Evolutionary conservation across 2,113 vertebrate species (phyloP), one percentile per base, ranked within the genome.

Genomic region (Pipa parva): DNA sequence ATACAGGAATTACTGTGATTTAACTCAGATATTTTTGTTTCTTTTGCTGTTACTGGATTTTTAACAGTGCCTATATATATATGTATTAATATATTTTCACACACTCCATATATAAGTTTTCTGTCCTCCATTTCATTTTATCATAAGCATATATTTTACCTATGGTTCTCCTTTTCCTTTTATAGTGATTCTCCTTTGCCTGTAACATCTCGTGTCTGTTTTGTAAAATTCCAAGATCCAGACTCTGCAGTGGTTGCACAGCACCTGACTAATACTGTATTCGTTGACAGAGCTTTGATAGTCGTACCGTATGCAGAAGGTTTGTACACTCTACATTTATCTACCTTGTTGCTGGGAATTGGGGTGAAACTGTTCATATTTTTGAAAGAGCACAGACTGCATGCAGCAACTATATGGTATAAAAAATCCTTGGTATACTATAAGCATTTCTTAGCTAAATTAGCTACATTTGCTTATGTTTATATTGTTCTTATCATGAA

Each of bases 291-390:
- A 92, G 97, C 97, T 71, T 82, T 99, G 91, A 99, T 99, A 78
- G 97, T 98, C 78, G 97, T 99, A 76, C 97, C 97, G 5, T 99
- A 96, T 78, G 94, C 97, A 76, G 96, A 99, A 98, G 97, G 97
- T 99, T 95, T 88, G 97, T 99, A 80, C 79, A 78, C 85, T 71
- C 76, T 86, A 87, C 82, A 77, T 54, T 84, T 83, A 75, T 42
- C 80, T 29, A 36, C 10, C 5, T 49, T 46, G 22, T 76, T 71
- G 36, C 78, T 58, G 74, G 68, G 78, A 81, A 72, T 10, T 57
- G 66, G 46, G 12, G 9, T 69, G 13, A 22, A 11, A 22, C 15
- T 77, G 80, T 54, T 13, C 77, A 85, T 79, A 4, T 74, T 68
- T 62, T 55, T 72, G 54, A 74, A 39, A 63, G 51, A 74, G 28